Conservation (phyloP, 2,797 vertebrate species). For the Caiman crocodilus region DNA sequence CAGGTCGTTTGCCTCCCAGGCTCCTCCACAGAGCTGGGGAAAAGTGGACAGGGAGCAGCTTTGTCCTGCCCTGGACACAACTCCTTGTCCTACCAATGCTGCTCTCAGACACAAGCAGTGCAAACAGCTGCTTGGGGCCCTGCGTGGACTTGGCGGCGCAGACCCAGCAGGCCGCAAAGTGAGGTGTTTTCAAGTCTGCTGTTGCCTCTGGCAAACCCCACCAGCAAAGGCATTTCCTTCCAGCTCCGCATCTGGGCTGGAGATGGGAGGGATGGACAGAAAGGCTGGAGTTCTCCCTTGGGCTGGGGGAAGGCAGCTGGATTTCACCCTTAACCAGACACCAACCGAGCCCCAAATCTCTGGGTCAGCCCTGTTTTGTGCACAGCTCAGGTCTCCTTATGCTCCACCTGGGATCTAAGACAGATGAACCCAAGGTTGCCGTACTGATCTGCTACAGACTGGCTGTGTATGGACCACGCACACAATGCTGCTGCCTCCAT, state of each 20-base stretch:
- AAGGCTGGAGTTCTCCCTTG: background rate
- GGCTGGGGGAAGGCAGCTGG: background rate
- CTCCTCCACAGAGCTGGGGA: background rate
- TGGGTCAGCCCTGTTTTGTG: background rate
- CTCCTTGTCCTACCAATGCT: background rate
- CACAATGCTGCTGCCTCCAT: background rate
- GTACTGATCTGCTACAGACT: background rate
- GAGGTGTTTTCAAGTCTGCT: background rate
- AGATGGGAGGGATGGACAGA: background rate
- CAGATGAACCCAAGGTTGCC: background rate
- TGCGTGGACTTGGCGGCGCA: background rate
- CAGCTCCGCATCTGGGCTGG: background rate
- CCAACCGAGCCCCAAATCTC: background rate
- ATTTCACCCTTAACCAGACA: background rate
- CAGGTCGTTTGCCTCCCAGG: too few relatives aligned
- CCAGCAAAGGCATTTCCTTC: background rate
- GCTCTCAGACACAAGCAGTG: background rate
- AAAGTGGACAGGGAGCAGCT: too few relatives aligned
- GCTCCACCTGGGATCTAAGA: background rate
- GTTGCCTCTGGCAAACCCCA: background rate
- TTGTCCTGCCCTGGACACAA: background rate
- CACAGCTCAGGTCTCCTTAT: background rate
- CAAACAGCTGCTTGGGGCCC: too few relatives aligned
- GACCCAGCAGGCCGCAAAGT: rapidly evolving
- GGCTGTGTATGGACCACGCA: background rate